phyloP scores from a whole-genome alignment of 2,888 invertebrate genomes.

The Drosophila anceps region DNA sequence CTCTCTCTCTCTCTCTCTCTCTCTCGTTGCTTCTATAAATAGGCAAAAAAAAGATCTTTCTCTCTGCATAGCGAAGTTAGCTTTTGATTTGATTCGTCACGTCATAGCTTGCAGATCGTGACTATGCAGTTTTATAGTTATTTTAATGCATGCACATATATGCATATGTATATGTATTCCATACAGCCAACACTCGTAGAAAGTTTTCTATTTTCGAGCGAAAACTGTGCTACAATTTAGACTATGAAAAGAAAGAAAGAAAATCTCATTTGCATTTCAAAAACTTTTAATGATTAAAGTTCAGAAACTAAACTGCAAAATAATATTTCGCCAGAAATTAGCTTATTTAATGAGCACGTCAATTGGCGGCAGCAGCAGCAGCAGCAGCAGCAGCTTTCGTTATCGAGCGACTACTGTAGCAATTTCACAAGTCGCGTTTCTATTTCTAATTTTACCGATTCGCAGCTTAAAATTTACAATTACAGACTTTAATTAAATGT shows the following conservation, averaged over 20 bases:
- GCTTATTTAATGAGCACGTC: not conserved
- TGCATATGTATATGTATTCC: not conserved
- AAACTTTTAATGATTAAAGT: slow-evolving; percentile 9
- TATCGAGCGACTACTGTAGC: not conserved
- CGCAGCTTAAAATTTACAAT: slow-evolving; percentile 28
- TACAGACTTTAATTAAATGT: slow-evolving; percentile 11
- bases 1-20: not conserved
- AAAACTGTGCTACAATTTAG: slow-evolving; percentile 1
- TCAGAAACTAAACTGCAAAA: not conserved
- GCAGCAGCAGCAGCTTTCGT: not conserved
- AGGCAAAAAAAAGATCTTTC: slow-evolving; percentile 10
- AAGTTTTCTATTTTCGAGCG: slow-evolving; percentile 3
- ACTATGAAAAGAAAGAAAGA: not conserved
- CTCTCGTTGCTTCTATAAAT: slow-evolving; percentile 37
- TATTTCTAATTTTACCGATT: slow-evolving; percentile 12
- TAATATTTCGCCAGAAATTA: not conserved
- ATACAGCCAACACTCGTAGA: not conserved
- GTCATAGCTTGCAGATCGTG: slow-evolving; percentile 45
- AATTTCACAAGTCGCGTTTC: not conserved
- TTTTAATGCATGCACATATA: slow-evolving; percentile 8
- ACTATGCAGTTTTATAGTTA: slow-evolving; percentile 36
- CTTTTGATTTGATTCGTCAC: slow-evolving; percentile 35
- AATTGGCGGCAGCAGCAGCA: too few species aligned
- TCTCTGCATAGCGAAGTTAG: slow-evolving; percentile 21
- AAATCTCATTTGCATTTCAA: not conserved